phyloP scores from a whole-genome alignment of 1,140 invertebrate species.

The Oncopeltus fasciatus region DNA sequence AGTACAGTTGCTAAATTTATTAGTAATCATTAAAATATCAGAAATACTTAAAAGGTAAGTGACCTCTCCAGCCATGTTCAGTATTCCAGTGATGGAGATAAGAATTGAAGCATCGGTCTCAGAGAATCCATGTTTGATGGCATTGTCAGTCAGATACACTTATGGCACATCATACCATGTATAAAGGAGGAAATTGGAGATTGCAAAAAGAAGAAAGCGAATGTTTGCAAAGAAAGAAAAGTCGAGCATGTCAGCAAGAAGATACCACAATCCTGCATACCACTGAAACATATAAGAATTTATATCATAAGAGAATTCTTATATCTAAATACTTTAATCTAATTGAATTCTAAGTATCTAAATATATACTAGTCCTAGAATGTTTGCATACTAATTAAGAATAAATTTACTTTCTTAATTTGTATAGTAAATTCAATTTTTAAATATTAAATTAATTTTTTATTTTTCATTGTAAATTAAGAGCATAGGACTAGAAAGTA shows the following conservation, averaged over 20 bases:
- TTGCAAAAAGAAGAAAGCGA: conserved; percentile 59
- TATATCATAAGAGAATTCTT: no score
- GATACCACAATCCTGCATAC: conserved; percentile 52
- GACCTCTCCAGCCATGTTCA: conserved; percentile 75
- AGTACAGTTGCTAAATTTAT: no score
- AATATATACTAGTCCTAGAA: no score
- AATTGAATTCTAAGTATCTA: no score
- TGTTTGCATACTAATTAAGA: no score
- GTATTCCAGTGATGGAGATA: conserved; percentile 72
- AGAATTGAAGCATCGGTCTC: conserved; percentile 59
- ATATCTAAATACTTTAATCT: no score
- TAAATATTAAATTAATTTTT: no score
- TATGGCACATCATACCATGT: conserved; percentile 81
- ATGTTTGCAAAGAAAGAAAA: conserved; percentile 61
- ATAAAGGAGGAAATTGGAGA: conserved; percentile 75
- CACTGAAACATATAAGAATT: conserved; percentile 46
- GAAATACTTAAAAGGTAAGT: conserved; percentile 20
- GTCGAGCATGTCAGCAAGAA: conserved; percentile 60
- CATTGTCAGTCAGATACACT: conserved; percentile 67
- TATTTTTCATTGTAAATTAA: no score
- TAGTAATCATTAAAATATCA: background rate
- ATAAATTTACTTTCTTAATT: no score
- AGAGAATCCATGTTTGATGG: conserved; percentile 51
- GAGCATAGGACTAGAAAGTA: no score
- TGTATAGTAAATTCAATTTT: no score